These are phyloP conservation scores for Scomberomorus guttatus DNA, from an alignment of 2,797 vertebrate genomes.

Conservation along the genomic window DNA sequence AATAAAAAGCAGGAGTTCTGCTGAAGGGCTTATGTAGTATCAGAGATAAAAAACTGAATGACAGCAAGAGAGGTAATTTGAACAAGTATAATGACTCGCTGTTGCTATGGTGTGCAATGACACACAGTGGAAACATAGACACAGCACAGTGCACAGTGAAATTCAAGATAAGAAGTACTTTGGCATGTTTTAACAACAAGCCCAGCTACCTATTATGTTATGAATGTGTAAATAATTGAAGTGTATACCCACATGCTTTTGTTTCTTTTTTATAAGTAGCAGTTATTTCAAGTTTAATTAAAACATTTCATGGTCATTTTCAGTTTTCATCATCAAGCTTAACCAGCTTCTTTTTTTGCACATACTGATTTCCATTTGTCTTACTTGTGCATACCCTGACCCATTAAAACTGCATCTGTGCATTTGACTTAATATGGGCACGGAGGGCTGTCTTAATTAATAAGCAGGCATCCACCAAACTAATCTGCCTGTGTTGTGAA, in stretches of 20 bases:
- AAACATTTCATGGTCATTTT: slow-evolving; percentile 36
- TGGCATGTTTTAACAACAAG: slow-evolving; percentile 42
- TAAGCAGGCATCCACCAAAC: slow-evolving; percentile 84
- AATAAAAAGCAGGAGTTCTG: slow-evolving; percentile 41
- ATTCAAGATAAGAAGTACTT: slow-evolving; percentile 19
- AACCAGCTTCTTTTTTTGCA: slow-evolving; percentile 1
- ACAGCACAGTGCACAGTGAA: slow-evolving; percentile 31
- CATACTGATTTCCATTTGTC: slow-evolving; percentile 48
- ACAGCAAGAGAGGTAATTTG: slow-evolving; percentile 46
- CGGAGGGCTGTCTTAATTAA: slow-evolving; percentile 84
- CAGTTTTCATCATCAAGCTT: slow-evolving; percentile 15
- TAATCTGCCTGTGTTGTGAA: slow-evolving; percentile 84
- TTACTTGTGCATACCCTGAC: slow-evolving; percentile 56
- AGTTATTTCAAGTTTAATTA: slow-evolving; percentile 30
- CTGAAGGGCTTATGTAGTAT: slow-evolving; percentile 43
- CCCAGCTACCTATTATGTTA: slow-evolving; percentile 17
- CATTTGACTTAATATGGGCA: slow-evolving; percentile 74
- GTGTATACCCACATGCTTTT: background rate
- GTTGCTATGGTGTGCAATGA: slow-evolving; percentile 62
- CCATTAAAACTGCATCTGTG: slow-evolving; percentile 75
- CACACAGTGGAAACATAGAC: slow-evolving; percentile 45
- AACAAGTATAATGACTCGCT: slow-evolving; percentile 47
- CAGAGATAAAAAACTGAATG: slow-evolving; percentile 37
- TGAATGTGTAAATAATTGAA: slow-evolving; percentile 15
- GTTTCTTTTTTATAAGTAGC: background rate